Evolutionary conservation across 2,797 vertebrate species (phyloP).

Genomic region (Platyrinchus mystaceus): DNA sequence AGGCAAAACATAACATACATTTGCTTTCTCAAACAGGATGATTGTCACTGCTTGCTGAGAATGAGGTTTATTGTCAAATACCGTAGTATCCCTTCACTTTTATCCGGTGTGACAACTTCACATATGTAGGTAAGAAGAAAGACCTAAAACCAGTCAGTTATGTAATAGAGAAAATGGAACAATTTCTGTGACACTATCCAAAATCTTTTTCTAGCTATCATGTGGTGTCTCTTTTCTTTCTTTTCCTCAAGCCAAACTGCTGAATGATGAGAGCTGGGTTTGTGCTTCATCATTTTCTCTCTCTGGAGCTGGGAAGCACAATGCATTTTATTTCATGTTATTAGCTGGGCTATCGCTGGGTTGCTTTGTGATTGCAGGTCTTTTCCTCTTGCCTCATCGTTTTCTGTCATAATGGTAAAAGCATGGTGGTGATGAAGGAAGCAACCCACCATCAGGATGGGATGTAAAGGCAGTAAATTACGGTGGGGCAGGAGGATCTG

Average conservation of each 20-base stretch:
- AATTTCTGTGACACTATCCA: slow-evolving; percentile 59
- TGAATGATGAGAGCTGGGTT: slow-evolving; percentile 54
- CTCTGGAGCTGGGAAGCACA: slow-evolving; percentile 55
- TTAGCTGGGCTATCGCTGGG: slow-evolving; percentile 56
- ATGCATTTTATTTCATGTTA: slow-evolving; percentile 62
- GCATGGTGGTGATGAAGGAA: slow-evolving; percentile 29
- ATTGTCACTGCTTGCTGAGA: slow-evolving; percentile 46
- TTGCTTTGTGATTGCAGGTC: slow-evolving; percentile 60
- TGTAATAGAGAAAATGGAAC: slow-evolving; percentile 66
- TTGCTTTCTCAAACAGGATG: slow-evolving; percentile 30
- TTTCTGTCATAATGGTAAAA: slow-evolving; percentile 63
- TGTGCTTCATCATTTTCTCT: slow-evolving; percentile 57
- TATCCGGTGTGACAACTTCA: slow-evolving; percentile 65
- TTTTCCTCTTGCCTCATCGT: slow-evolving; percentile 62
- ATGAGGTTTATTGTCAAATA: slow-evolving; percentile 59
- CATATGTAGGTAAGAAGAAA: slow-evolving; percentile 60
- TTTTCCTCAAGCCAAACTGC: slow-evolving; percentile 32
- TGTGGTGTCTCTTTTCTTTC: not conserved
- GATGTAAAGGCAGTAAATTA: slow-evolving; percentile 30
- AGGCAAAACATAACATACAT: slow-evolving; percentile 6
- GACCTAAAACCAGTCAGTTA: slow-evolving; percentile 56
- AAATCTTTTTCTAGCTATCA: slow-evolving; percentile 50
- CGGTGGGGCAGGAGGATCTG: not conserved
- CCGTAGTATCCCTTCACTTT: slow-evolving; percentile 45
- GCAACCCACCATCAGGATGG: slow-evolving; percentile 12